These are phyloP conservation scores for Orthosia incerta DNA, from an alignment of 2,888 invertebrate genomes.

Conservation along the genomic window DNA sequence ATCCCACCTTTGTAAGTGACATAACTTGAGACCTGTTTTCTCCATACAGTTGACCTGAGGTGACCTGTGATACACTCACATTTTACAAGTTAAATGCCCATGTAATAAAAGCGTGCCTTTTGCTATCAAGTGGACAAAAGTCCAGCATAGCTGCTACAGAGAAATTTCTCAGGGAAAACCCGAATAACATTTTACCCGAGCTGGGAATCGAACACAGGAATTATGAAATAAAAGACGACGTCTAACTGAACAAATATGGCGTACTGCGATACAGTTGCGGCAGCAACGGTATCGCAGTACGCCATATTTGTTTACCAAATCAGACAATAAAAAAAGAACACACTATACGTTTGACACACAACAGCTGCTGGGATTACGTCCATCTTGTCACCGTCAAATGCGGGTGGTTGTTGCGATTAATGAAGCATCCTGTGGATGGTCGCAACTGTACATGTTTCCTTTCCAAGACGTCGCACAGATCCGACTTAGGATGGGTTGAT, in stretches of 20 bases:
- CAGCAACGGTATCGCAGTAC: neutral
- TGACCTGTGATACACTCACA: neutral
- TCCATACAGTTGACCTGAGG: neutral
- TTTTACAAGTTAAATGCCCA: neutral
- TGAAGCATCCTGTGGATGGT: slow-evolving; percentile 18
- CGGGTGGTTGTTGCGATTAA: slow-evolving; percentile 23
- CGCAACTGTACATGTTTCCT: slow-evolving; percentile 25
- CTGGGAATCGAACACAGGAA: too few species aligned
- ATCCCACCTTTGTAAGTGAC: neutral
- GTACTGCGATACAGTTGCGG: too few species aligned
- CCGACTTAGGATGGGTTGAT: neutral
- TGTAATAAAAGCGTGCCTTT: too few species aligned
- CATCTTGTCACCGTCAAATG: neutral
- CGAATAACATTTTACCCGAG: too few species aligned
- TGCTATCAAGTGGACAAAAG: too few species aligned
- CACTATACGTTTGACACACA: neutral
- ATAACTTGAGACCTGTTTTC: neutral
- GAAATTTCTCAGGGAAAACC: too few species aligned
- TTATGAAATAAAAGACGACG: neutral
- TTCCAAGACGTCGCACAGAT: slow-evolving; percentile 11
- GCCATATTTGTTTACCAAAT: slow-evolving; percentile 7
- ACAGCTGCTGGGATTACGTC: slow-evolving; percentile 33
- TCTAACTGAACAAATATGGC: neutral
- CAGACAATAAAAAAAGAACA: neutral
- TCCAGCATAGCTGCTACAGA: too few species aligned